Base-by-base conservation (phyloP, 2,113 vertebrate species). In the Cyprinus carpio region DNA sequence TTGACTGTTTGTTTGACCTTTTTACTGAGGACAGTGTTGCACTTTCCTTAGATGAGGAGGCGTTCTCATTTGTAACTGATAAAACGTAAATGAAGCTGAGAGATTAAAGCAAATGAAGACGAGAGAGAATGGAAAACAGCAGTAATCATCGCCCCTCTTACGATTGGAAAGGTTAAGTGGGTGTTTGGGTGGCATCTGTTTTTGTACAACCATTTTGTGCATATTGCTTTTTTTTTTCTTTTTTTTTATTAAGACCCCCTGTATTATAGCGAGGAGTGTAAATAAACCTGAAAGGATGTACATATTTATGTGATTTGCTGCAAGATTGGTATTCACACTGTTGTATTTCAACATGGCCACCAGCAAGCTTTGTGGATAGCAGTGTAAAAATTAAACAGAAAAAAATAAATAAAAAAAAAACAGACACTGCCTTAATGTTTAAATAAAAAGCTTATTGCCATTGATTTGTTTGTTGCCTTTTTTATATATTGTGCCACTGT, bases 261-360 rank as follows among this genome's bases (percentile, higher is more conserved):
- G 95, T 94, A 90, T 87, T 82, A 93, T 93, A 95, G 92, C 93
- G 56, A 87, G 93, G 94, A 94, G 94, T 96, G 95, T 94, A 91
- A 91, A 93, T 95, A 95, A 93, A 93, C 93, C 90, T 92, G 90
- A 92, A 91, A 90, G 94, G 87, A 94, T 96, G 96, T 96, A 95
- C 94, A 96, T 97, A 96, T 95, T 95, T 91, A 93, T 94, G 88
- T 95, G 89, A 93, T 93, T 96, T 94, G 95, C 95, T 95, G 87
- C 89, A 89, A 93, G 94, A 94, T 94, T 92, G 92, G 93, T 94
- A 87, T 92, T 84, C 91, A 95, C 95, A 89, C 93, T 95, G 76
- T 91, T 93, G 93, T 92, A 93, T 94, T 85, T 95, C 88, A 90
- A 94, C 89, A 89, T 94, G 93, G 93, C 95, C 95, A 93, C 93